Evolutionary conservation across 2,113 vertebrate genomes (phyloP).

Genomic region (Hippocampus abdominalis): DNA sequence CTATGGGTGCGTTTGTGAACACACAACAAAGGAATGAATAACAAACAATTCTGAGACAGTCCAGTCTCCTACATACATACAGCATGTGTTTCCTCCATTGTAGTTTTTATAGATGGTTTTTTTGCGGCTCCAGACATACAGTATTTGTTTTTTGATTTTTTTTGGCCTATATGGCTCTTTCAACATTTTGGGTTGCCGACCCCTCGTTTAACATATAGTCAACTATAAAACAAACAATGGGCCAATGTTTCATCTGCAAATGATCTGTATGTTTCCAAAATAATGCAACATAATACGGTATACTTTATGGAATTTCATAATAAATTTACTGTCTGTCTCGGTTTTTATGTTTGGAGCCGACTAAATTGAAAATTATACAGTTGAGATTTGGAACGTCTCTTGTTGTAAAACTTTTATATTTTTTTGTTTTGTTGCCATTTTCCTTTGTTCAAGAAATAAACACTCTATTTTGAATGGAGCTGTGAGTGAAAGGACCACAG

Average conservation of each 20-base stretch:
- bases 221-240: slow-evolving; percentile 1
- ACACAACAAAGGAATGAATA: no score
- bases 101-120: no score
- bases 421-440: slow-evolving; percentile 21
- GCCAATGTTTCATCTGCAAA: slow-evolving; percentile 2
- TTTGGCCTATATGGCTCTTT: no score
- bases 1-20: no score
- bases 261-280: background rate
- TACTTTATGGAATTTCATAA: background rate
- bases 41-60: no score
- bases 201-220: no score
- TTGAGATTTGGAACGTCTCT: background rate
- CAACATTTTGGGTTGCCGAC: no score
- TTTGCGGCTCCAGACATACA: no score
- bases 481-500: slow-evolving; percentile 9
- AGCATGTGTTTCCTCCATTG: no score
- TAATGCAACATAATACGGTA: background rate
- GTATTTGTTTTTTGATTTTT: no score
- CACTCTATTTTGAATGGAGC: slow-evolving; percentile 10
- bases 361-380: background rate
- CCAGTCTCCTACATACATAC: no score
- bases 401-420: slow-evolving; percentile 14
- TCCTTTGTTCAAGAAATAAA: slow-evolving; percentile 8
- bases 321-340: background rate
- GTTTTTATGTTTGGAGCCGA: background rate